Base-by-base conservation (phyloP, 2,888 invertebrate genomes). In the Hermaeophaga mercurialis region DNA sequence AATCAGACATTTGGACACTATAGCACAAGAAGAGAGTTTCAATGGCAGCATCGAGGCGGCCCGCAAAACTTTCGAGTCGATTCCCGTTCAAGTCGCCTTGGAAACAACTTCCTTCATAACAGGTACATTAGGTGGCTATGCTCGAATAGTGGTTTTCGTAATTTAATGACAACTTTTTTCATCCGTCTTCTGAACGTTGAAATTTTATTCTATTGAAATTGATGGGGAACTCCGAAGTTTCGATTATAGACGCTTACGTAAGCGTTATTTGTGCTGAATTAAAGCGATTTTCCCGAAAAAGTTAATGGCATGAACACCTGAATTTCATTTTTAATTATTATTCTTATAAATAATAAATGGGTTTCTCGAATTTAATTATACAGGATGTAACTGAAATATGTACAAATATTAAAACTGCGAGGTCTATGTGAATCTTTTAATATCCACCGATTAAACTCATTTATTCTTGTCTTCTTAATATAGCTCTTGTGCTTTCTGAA, bases 61-160 rank as follows among this genome's bases (percentile, higher is more conserved):
- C 2, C 80, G 83, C 24, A 80, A 81, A 54, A 82, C 83, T 66
- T 86, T 86, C 66, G 78, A 79, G 54, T 79, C 81, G 43, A 76
- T 88, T 52, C 87, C 88, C 0, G 78, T 82, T 52, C 80, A 82
- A 54, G 81, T 88, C 59, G 79, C 80, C 9, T 71, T 80, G 49
- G 84, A 84, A 67, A 86, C 87, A 1, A 74, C 81, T 38, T 73
- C 78, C 49, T 79, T 82, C 8, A 79, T 87, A 70, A 80, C 84
- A 77, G 85, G 89, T 88, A 75, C 64, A 48, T 52, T 33, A 52
- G 22, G 38, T 15, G 8, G 19, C 11, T 17, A 36, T 15, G 36
- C 17, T 38, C 26, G 19, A 22, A 38, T 28, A 38, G 45, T 36
- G 26, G 38, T 18, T 34, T 36, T 26, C 12, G 22, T 54, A 39